phyloP scores from a whole-genome alignment of 2,113 vertebrate genomes.

The Hippocampus barbouri region DNA sequence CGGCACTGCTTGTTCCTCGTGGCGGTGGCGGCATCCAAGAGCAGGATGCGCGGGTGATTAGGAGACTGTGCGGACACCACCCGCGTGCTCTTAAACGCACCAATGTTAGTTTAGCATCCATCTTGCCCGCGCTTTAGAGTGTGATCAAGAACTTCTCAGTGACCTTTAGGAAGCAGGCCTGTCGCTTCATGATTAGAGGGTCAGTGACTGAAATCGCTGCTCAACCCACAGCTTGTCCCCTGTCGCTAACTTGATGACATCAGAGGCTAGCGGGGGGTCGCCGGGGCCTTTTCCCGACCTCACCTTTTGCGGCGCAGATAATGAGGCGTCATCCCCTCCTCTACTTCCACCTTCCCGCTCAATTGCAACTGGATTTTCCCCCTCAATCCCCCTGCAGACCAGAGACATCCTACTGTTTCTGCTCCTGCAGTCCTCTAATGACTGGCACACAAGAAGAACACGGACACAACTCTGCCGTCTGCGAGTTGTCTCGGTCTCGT shows the following conservation, averaged over 20 bases:
- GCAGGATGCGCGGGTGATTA: constrained; percentile 25
- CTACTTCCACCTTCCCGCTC: constrained; percentile 38
- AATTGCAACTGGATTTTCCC: constrained; percentile 33
- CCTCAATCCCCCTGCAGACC: constrained; percentile 17
- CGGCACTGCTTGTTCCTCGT: constrained; percentile 36
- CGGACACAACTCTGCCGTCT: constrained; percentile 13
- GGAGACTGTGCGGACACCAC: constrained; percentile 4
- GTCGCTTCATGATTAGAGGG: constrained; percentile 58
- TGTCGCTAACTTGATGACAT: constrained; percentile 56
- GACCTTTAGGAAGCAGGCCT: constrained; percentile 49
- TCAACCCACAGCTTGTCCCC: constrained; percentile 55
- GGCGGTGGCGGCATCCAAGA: constrained; percentile 32
- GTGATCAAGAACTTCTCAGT: constrained; percentile 37
- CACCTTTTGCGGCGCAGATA: constrained; percentile 58
- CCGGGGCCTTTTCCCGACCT: constrained; percentile 39
- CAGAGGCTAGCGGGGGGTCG: constrained; percentile 53
- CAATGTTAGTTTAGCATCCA: constrained; percentile 27
- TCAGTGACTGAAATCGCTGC: constrained; percentile 35
- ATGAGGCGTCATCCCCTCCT: constrained; percentile 54
- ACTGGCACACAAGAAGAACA: constrained; percentile 46
- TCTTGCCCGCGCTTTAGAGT: constrained; percentile 38
- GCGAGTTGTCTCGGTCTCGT: constrained; percentile 31
- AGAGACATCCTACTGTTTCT: constrained; percentile 47
- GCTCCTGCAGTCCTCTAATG: constrained; percentile 53
- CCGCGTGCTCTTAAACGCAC: constrained; percentile 20